These are phyloP conservation scores for Aphelenchoides bicaudatus DNA, from an alignment of 2,888 invertebrate genomes.

Conservation along the genomic window DNA sequence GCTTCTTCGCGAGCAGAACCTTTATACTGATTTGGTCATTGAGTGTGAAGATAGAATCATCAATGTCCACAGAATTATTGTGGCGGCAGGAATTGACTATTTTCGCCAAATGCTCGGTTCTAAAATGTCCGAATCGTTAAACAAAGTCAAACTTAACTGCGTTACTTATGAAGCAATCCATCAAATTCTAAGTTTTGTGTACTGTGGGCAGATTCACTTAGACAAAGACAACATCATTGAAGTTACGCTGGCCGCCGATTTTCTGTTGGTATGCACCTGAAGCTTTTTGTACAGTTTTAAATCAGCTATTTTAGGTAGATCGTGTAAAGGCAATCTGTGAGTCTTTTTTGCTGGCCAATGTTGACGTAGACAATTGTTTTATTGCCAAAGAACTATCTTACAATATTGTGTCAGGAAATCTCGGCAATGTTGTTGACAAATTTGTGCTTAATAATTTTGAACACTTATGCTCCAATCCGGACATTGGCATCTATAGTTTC, in stretches of 20 bases:
- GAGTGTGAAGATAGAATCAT: slow-evolving; percentile 14
- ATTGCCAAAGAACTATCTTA: background rate
- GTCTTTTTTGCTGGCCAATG: slow-evolving; percentile 6
- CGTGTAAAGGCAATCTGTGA: slow-evolving; percentile 2
- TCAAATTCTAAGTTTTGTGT: slow-evolving; percentile 14
- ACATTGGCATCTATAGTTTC: background rate
- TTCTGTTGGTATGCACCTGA: slow-evolving; percentile 6
- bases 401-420: background rate
- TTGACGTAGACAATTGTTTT: slow-evolving; percentile 10
- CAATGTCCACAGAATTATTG: slow-evolving; percentile 8
- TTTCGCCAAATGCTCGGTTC: slow-evolving; percentile 2
- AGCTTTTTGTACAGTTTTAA: background rate
- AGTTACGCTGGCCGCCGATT: slow-evolving; percentile 10
- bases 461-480: background rate
- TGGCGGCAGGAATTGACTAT: slow-evolving; percentile 16
- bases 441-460: slow-evolving; percentile 16
- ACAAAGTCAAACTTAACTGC: background rate
- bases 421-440: background rate
- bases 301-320: slow-evolving; percentile 9
- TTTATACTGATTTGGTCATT: too few species aligned
- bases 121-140: slow-evolving; percentile 2
- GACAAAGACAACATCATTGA: slow-evolving; percentile 2
- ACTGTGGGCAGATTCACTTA: background rate
- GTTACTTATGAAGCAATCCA: background rate
- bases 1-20: background rate